Conservation (phyloP, 1,140 invertebrate genomes). For the Bombus confusus region DNA sequence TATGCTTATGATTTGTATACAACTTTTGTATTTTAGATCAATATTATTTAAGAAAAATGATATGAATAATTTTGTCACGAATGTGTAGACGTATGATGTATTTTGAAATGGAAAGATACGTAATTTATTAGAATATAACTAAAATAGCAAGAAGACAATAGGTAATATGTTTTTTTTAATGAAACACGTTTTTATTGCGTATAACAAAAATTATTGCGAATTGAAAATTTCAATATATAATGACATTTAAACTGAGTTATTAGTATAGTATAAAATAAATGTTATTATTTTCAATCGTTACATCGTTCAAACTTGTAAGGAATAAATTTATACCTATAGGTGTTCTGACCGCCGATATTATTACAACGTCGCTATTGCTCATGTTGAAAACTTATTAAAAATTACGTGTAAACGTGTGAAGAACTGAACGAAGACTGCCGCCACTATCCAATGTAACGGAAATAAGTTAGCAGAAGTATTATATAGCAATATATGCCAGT, state of each 20-base stretch:
- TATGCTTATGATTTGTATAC: background rate
- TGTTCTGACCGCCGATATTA: constrained; percentile 86
- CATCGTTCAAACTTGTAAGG: background rate
- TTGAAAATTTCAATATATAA: background rate
- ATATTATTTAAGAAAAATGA: background rate
- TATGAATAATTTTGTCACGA: background rate
- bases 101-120: background rate
- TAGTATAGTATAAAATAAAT: constrained; percentile 7
- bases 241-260: constrained; percentile 48
- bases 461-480: constrained; percentile 46
- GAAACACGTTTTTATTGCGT: background rate
- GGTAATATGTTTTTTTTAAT: background rate
- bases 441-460: constrained; percentile 38
- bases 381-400: constrained; percentile 57
- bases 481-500: constrained; percentile 43
- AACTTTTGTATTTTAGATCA: background rate
- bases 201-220: background rate
- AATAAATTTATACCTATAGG: constrained; percentile 84
- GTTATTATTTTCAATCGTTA: background rate
- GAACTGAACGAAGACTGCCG: constrained; percentile 56
- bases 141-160: background rate
- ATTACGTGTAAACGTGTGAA: background rate
- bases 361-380: constrained; percentile 82
- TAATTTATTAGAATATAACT: background rate
- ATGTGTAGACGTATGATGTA: background rate